A percentile compares a stretch with the other conserved stretches of the same genome.
Conservation (phyloP, 2,888 invertebrate species). For the Cinara cedri region DNA sequence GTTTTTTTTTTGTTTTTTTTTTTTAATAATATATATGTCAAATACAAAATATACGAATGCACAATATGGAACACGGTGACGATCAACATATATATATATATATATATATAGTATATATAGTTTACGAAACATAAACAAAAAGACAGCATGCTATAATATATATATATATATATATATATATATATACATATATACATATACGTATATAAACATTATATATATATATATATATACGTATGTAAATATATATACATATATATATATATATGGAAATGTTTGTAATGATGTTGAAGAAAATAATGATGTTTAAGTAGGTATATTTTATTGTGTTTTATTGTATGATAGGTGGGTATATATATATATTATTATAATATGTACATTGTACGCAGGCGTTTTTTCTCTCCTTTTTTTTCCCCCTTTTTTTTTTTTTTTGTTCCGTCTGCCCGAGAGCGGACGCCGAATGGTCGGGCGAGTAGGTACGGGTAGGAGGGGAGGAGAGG, state of each 20-base stretch:
- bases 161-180: too few relatives aligned
- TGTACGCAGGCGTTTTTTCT: constrained; percentile 21
- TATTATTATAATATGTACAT: constrained; percentile 11
- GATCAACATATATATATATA: too few relatives aligned
- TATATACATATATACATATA: too few relatives aligned
- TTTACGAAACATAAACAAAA: constrained; percentile 55
- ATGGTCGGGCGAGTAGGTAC: too few relatives aligned
- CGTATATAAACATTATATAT: too few relatives aligned
- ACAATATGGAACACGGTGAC: constrained; percentile 54
- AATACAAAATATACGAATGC: constrained; percentile 53
- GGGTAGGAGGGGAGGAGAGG: too few relatives aligned
- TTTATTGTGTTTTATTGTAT: constrained; percentile 39
- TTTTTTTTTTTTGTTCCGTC: too few relatives aligned
- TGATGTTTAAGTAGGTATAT: constrained; percentile 21
- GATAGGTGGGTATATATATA: neutral
- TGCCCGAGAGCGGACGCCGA: too few relatives aligned
- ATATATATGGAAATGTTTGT: constrained; percentile 40
- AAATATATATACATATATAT: too few relatives aligned
- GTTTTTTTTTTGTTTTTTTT: too few relatives aligned
- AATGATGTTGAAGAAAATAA: constrained; percentile 52
- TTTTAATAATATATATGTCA: constrained; percentile 44
- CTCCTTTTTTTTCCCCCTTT: too few relatives aligned
- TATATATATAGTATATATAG: constrained; percentile 10
- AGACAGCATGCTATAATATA: constrained; percentile 47
- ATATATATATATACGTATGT: too few relatives aligned